Percentiles rank a stretch among this genome's conserved stretches.
phyloP scores from a whole-genome alignment of 2,888 invertebrate genomes.

The Cantharis rustica region DNA sequence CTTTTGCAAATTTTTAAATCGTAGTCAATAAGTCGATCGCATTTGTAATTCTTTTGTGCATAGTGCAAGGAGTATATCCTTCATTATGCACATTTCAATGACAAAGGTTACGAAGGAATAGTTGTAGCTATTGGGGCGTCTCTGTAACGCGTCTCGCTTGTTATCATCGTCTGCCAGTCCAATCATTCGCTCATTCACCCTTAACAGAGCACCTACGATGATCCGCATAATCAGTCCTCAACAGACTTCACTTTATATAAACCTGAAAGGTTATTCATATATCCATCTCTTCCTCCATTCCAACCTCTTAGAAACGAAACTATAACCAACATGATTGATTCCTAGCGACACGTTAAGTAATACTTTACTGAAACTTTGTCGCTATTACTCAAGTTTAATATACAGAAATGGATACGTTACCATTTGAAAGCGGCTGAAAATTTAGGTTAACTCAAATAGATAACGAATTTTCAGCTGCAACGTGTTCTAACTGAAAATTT shows the following conservation, averaged over 20 bases:
- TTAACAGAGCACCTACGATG: constrained; percentile 35
- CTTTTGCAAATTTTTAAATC: neutral
- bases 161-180: constrained; percentile 42
- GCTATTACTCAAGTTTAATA: neutral
- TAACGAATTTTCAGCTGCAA: neutral
- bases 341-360: constrained; percentile 9
- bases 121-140: constrained; percentile 29
- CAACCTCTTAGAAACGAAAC: constrained; percentile 6
- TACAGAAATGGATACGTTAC: neutral
- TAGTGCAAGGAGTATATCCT: constrained; percentile 1
- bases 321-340: constrained; percentile 19
- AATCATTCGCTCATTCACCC: constrained; percentile 40
- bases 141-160: constrained; percentile 38
- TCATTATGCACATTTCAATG: constrained; percentile 28
- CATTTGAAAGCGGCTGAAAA: neutral
- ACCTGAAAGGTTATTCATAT: constrained; percentile 22
- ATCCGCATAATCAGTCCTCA: constrained; percentile 42
- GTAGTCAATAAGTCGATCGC: neutral
- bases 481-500: constrained; percentile 35
- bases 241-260: constrained; percentile 35
- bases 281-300: constrained; percentile 1
- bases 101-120: constrained; percentile 22
- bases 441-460: neutral
- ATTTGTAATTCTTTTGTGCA: constrained; percentile 30
- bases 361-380: neutral